These are phyloP conservation scores for Blastobasis lacticolella DNA, from an alignment of 2,888 invertebrate species.

Conservation along the genomic window DNA sequence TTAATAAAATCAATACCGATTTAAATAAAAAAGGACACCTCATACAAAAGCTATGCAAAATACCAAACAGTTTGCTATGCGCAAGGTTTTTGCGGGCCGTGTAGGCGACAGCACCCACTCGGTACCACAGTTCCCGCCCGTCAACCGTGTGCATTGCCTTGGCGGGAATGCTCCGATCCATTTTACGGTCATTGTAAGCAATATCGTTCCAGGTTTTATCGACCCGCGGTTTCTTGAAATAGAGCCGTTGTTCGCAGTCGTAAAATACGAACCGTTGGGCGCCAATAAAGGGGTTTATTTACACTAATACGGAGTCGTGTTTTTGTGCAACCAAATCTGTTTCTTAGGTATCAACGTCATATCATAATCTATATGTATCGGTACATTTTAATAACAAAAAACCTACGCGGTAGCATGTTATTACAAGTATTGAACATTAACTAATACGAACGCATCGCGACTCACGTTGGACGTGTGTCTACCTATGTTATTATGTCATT, in stretches of 20 bases:
- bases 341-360: too few relatives aligned
- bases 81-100: constrained; percentile 21
- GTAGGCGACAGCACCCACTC: constrained; percentile 15
- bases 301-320: too few relatives aligned
- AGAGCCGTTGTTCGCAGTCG: constrained; percentile 30
- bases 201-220: constrained; percentile 34
- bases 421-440: too few relatives aligned
- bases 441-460: too few relatives aligned
- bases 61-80: constrained; percentile 1
- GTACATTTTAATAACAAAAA: too few relatives aligned
- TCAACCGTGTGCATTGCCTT: constrained; percentile 12
- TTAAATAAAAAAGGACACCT: not conserved
- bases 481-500: too few relatives aligned
- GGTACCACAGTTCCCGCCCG: constrained; percentile 4
- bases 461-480: too few relatives aligned
- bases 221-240: constrained; percentile 22
- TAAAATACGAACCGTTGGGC: constrained; percentile 15
- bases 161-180: constrained; percentile 36
- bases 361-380: too few relatives aligned
- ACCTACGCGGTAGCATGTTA: too few relatives aligned
- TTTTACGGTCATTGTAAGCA: constrained; percentile 36
- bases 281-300: too few relatives aligned
- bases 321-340: too few relatives aligned
- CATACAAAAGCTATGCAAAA: constrained; percentile 16
- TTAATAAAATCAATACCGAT: too few relatives aligned